These are phyloP conservation scores for Numida meleagris DNA, from an alignment of 2,113 vertebrate genomes.

Conservation along the genomic window DNA sequence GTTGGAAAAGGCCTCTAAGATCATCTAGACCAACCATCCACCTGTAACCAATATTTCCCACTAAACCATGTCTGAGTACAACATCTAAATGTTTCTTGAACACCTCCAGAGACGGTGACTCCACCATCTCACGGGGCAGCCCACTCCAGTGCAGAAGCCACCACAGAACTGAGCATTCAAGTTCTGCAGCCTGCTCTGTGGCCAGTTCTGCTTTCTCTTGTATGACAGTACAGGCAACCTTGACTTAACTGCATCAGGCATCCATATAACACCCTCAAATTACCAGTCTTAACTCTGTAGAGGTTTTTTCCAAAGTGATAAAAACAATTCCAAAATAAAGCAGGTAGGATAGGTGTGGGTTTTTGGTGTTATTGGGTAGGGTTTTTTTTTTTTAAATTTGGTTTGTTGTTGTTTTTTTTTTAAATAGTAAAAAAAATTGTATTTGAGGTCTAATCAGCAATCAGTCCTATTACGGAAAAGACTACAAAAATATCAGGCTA, in stretches of 20 bases:
- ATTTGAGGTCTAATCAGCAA: not conserved
- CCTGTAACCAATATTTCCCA: no score
- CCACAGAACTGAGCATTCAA: not conserved
- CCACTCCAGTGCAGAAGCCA: no score
- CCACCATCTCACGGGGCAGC: no score
- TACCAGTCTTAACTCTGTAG: not conserved
- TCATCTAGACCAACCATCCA: no score
- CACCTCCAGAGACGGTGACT: no score
- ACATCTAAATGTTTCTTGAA: no score
- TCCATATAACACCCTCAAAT: not conserved
- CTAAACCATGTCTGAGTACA: no score
- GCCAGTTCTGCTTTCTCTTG: fast-evolving
- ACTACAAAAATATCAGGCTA: not conserved
- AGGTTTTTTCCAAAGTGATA: not conserved
- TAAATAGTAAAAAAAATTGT: not conserved
- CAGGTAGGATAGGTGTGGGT: not conserved
- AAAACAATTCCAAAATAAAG: not conserved
- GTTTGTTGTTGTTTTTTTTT: not conserved
- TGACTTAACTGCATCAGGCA: not conserved
- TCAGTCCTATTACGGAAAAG: not conserved
- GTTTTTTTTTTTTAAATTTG: not conserved
- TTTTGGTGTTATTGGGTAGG: not conserved
- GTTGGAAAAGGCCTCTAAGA: no score
- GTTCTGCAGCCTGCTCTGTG: not conserved
- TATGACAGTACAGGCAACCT: not conserved